Base-by-base conservation (phyloP, 2,113 vertebrate species). In the Campylorhamphus procurvoides region DNA sequence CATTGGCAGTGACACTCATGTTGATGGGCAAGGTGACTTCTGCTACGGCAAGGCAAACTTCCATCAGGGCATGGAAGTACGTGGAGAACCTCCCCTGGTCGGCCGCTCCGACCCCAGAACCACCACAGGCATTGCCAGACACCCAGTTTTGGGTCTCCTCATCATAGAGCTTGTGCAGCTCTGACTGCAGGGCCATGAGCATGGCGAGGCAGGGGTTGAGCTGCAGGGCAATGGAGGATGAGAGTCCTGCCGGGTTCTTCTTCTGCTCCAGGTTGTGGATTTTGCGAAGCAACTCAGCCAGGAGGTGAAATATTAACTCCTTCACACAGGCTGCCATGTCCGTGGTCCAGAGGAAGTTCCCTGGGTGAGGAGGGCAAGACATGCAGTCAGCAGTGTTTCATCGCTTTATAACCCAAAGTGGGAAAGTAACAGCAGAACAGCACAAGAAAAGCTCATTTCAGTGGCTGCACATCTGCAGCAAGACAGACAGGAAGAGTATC, bases 51-150 rank as follows among this genome's bases (percentile, higher is more conserved):
- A 99, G 98, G 97, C 99, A 99, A 68, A 98, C 98, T 94, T 99
- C 99, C 99, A 99, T 99, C 83, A 99, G 97, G 2, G 99, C 99
- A 0, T 99, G 99, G 58, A 99, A 99, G 40, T 99, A 99, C 0
- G 99, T 99, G 20, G 99, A 99, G 96, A 99, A 99, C 3, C 99
- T 98, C 56, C 99, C 99, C 88, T 99, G 99, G 91, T 99, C 99
- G 2, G 98, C 96, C 2, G 87, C 97, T 1, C 97, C 98, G 1
- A 98, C 83, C 7, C 98, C 98, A 3, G 98, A 97, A 10, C 98
- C 98, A 3, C 98, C 98, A 1, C 98, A 98, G 0, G 96, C 33
- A 1, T 97, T 97, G 17, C 98, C 98, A 2, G 98, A 95, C 12
- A 96, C 98, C 99, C 99, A 99, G 95, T 98, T 98, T 90, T 99